Evolutionary conservation across 2,797 vertebrate species (phyloP).

Genomic region (Eremophila alpestris): DNA sequence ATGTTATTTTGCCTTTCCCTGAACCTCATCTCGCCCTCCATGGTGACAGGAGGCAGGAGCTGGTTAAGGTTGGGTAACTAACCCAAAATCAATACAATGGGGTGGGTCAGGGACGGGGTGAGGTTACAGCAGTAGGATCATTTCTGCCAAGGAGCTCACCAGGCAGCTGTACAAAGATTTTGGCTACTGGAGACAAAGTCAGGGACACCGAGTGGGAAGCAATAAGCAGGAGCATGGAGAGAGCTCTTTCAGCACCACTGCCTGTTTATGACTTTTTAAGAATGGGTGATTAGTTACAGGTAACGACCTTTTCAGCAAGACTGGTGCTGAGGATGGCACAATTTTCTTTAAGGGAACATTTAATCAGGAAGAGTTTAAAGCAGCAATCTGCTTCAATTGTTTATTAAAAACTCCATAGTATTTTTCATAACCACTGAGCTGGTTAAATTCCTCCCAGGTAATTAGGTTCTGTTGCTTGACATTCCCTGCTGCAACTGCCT

Average conservation of each 20-base stretch:
- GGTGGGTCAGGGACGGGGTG: not conserved
- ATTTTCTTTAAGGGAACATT: not conserved
- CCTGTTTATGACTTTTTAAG: not conserved
- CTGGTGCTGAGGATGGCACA: not conserved
- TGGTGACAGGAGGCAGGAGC: fast-evolving
- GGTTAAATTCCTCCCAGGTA: not conserved
- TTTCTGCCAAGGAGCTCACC: not conserved
- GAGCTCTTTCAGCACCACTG: not conserved
- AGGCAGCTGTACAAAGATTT: not conserved
- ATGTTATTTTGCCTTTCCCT: not conserved
- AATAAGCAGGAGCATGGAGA: not conserved
- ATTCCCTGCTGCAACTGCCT: not conserved
- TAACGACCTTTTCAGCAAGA: not conserved
- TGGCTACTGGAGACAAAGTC: not conserved
- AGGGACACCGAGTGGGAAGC: not conserved
- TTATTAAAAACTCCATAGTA: not conserved
- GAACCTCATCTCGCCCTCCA: not conserved
- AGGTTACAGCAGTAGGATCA: not conserved
- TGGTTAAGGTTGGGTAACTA: not conserved
- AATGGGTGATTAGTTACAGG: not conserved
- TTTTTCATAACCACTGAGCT: not conserved
- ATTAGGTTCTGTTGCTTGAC: not conserved
- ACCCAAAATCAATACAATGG: not conserved
- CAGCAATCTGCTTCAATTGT: not conserved
- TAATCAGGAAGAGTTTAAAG: not conserved